phyloP scores from a whole-genome alignment of 2,113 vertebrate species.

The Macquaria australasica region DNA sequence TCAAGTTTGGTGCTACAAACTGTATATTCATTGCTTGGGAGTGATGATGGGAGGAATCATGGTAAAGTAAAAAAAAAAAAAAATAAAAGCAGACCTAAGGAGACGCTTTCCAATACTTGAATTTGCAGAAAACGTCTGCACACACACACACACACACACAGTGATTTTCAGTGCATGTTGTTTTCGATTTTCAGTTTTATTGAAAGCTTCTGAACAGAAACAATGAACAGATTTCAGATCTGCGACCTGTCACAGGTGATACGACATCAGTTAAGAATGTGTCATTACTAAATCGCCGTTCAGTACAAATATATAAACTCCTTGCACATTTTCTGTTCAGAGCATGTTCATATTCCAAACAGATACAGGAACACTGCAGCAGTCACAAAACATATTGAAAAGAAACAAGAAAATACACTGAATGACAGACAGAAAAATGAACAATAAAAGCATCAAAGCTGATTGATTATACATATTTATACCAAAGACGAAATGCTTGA shows the following conservation, averaged over 20 bases:
- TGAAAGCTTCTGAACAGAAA: constrained; percentile 45
- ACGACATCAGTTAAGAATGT: neutral
- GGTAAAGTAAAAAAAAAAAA: neutral
- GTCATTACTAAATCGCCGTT: constrained; percentile 34
- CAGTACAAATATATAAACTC: constrained; percentile 67
- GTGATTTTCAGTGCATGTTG: neutral
- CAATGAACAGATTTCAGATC: constrained; percentile 40
- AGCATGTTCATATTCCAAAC: constrained; percentile 6
- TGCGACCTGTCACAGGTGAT: constrained; percentile 19
- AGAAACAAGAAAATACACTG: neutral
- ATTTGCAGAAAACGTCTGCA: neutral
- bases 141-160: neutral
- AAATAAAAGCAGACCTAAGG: too few species aligned
- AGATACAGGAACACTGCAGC: constrained; percentile 32
- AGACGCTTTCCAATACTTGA: neutral
- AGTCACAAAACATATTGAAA: constrained; percentile 21
- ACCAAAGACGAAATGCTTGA: neutral
- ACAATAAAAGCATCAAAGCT: constrained; percentile 3
- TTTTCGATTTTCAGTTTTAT: constrained; percentile 52
- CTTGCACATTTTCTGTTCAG: neutral
- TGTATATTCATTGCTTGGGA: neutral
- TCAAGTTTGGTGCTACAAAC: neutral
- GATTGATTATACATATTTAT: neutral
- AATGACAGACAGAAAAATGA: constrained; percentile 10
- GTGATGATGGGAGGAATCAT: neutral